These are phyloP conservation scores for Corythoichthys intestinalis DNA, from an alignment of 2,113 vertebrate genomes.

Conservation along the genomic window DNA sequence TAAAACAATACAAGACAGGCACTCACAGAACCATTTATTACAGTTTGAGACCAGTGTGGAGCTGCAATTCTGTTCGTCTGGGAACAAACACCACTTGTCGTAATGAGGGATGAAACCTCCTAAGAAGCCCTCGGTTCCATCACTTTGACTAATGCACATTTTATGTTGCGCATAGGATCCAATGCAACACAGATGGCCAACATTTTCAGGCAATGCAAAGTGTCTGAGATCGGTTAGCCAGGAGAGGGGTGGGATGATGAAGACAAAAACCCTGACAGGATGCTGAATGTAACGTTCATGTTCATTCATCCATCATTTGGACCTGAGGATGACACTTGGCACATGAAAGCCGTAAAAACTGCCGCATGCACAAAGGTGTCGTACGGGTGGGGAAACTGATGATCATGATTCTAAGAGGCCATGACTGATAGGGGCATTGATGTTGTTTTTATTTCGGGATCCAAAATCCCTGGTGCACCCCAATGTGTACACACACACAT, in stretches of 20 bases:
- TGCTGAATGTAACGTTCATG: conserved; percentile 57
- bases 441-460: neutral
- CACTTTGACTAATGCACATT: conserved; percentile 30
- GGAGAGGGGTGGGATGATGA: conserved; percentile 9
- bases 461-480: conserved; percentile 11
- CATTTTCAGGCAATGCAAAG: conserved; percentile 1
- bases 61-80: conserved; percentile 28
- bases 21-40: conserved; percentile 31
- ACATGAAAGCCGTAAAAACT: neutral
- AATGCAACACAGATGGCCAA: neutral
- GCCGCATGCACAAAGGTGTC: neutral
- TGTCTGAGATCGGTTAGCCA: conserved; percentile 1
- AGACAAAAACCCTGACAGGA: conserved; percentile 51
- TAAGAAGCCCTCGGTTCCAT: conserved; percentile 12
- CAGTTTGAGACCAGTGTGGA: conserved; percentile 32
- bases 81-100: conserved; percentile 38
- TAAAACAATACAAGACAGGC: conserved; percentile 24
- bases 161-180: neutral
- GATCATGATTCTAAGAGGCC: neutral
- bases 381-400: neutral
- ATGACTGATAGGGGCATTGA: neutral
- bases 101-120: conserved; percentile 13
- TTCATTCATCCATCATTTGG: conserved; percentile 52
- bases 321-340: conserved; percentile 16
- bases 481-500: conserved; percentile 7